Evolutionary conservation across 2,113 vertebrate species (phyloP), one percentile per base, ranked within the genome.

Genomic region (Patagioenas fasciata): DNA sequence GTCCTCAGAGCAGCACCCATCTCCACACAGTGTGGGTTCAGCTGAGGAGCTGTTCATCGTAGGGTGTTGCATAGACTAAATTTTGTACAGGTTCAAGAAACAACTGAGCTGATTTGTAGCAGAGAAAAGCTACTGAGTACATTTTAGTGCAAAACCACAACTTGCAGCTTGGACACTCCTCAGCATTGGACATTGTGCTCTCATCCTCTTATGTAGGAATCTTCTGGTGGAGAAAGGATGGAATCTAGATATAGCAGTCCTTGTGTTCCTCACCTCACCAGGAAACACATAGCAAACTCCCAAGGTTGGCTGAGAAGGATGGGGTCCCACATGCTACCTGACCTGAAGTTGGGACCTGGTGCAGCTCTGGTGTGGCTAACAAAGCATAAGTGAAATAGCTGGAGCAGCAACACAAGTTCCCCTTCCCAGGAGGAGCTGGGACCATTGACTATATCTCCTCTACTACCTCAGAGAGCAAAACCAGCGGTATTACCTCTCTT

Each of bases 291-390:
- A 8, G 44, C 74, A 60, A 81, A 11, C 18, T 61, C 65, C 25
- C 32, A 42, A 42, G 40, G 21, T 66, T 69, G 60, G 25, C 44
- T 79, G 47, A 88, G 66, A 54, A 64, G 42, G n/a, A 34, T 12
- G 53, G 13, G 25, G 26, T 31, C 51, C 56, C 29, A 19, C 15
- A 21, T 29, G 8, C 48, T 67, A 34, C 69, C 3, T 9, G 28
- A 62, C 4, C 60, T 56, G 70, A 50, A 60, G 42, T 51, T 47
- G 31, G 51, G 13, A 21, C 24, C 38, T 82, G 11, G 15, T 15
- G 26, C 38, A 32, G 51, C 28, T 28, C 24, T 6, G 2, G 17
- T 21, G n/a, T 20, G 57, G 31, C 14, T 50, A 48, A 0, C 0
- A 1, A 44, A 29, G 62, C 47, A 38, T 10, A n/a, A 58, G 14